Base-by-base conservation (phyloP, 2,888 invertebrate species). In the Drosophila pegasa region DNA sequence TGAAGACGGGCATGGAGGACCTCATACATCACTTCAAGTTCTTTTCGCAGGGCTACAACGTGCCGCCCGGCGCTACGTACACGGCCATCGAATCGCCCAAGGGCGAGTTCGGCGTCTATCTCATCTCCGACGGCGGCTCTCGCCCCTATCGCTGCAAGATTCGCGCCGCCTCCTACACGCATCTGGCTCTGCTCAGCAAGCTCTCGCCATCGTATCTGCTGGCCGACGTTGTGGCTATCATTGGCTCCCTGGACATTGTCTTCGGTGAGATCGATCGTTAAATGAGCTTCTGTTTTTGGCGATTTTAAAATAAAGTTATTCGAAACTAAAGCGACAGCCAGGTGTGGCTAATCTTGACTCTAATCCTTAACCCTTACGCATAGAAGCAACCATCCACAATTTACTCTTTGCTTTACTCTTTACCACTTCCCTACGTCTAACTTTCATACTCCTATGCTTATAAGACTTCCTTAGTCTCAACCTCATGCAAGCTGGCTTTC, bases 1-100 rank as follows among this genome's bases (percentile, higher is more conserved):
- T 98, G 97, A 98, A 98, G 93, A 95, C 94, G 5, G 94, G 94
- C 8, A 98, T 97, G 97, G 97, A 98, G 91, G 94, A 96, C 0
- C 92, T 97, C 45, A 98, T 98, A 85, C 97, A 98, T 91, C 97
- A 98, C 90, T 97, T 98, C 91, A 98, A 98, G 91, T 93, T 96
- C 66, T 98, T 95, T 90, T 94, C 95, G 2, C 95, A 96, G 91
- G 98, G 97, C 0, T 96, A 95, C 90, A 93, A 94, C 29, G 97
- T 98, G 22, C 97, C 98, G 1, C 96, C 98, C 18, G 98, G 98
- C 1, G 91, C 94, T 3, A 96, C 97, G 0, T 98, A 97, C 87
- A 95, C 95, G 0, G 94, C 95, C 27, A 93, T 95, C 3, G 98
- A 98, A 92, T 95, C 95, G 60, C 98, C 98, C 0, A 98, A 97